Evolutionary conservation across 2,113 vertebrate species (phyloP).

Genomic region (Progne subis): DNA sequence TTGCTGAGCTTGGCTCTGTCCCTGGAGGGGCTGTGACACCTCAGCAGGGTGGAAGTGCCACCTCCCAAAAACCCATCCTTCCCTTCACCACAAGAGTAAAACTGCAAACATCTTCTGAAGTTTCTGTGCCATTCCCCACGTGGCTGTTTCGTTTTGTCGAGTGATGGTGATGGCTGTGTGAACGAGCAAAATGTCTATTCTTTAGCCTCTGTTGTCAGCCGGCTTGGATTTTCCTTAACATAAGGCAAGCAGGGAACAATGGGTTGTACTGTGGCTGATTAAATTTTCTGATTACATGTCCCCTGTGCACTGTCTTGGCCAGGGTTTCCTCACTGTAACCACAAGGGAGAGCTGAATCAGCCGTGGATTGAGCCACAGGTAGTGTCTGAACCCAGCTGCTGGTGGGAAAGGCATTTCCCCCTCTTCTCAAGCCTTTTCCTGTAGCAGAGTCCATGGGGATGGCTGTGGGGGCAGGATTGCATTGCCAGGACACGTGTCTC

Average conservation of each 20-base stretch:
- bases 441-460: not conserved
- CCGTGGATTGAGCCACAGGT: conserved; percentile 7
- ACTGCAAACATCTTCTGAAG: conserved; percentile 20
- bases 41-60: not conserved
- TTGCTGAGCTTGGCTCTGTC: not conserved
- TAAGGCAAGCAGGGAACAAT: conserved; percentile 20
- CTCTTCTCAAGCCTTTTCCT: not conserved
- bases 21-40: not conserved
- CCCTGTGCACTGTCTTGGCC: not conserved
- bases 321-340: conserved; percentile 18
- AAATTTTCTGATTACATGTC: not conserved
- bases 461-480: not conserved
- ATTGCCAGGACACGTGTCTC: not conserved
- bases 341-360: conserved; percentile 20
- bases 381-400: conserved; percentile 34
- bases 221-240: conserved; percentile 49
- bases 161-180: not conserved
- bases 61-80: not conserved
- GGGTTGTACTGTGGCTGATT: not conserved
- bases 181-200: not conserved
- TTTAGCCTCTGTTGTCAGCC: not conserved
- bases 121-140: not conserved
- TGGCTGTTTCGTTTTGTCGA: not conserved
- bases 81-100: not conserved
- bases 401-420: not conserved